These are phyloP conservation scores for Coleophora flavipennella DNA, from an alignment of 2,888 invertebrate species.

Conservation along the genomic window DNA sequence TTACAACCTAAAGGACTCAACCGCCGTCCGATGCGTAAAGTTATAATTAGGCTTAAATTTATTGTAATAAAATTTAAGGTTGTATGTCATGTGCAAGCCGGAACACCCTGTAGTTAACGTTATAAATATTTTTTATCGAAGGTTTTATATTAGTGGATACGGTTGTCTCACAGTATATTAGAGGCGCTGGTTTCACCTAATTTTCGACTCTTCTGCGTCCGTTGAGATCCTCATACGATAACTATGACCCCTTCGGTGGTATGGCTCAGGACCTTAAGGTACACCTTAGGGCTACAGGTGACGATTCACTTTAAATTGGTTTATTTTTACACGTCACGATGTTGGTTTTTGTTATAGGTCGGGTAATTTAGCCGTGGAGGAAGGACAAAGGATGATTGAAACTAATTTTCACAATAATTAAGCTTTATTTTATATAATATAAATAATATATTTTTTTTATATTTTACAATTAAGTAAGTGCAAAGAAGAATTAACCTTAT, in stretches of 20 bases:
- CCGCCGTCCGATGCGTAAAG: not conserved
- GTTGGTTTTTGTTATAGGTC: conserved; percentile 20
- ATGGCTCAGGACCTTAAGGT: too few relatives aligned
- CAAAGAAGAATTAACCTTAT: too few relatives aligned
- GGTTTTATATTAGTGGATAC: conserved; percentile 60
- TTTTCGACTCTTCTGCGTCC: conserved; percentile 32
- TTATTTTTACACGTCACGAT: conserved; percentile 37
- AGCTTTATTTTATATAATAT: too few relatives aligned
- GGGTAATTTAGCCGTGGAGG: conserved; percentile 3
- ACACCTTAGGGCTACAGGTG: conserved; percentile 7
- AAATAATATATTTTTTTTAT: too few relatives aligned
- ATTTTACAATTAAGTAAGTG: too few relatives aligned
- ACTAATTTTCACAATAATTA: too few relatives aligned
- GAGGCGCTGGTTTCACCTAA: conserved; percentile 34
- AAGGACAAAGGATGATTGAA: not conserved
- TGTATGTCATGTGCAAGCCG: conserved; percentile 17
- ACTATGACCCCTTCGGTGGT: conserved; percentile 14
- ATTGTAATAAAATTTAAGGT: conserved; percentile 1
- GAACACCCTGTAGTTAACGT: conserved; percentile 58
- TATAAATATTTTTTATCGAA: conserved; percentile 50
- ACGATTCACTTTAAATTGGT: conserved; percentile 18
- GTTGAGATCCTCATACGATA: conserved; percentile 51
- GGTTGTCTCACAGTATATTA: conserved; percentile 64
- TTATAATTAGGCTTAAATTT: conserved; percentile 5
- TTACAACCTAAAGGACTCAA: conserved; percentile 27